Evolutionary conservation across 2,797 vertebrate species (phyloP).

Genomic region (Podargus strigoides): DNA sequence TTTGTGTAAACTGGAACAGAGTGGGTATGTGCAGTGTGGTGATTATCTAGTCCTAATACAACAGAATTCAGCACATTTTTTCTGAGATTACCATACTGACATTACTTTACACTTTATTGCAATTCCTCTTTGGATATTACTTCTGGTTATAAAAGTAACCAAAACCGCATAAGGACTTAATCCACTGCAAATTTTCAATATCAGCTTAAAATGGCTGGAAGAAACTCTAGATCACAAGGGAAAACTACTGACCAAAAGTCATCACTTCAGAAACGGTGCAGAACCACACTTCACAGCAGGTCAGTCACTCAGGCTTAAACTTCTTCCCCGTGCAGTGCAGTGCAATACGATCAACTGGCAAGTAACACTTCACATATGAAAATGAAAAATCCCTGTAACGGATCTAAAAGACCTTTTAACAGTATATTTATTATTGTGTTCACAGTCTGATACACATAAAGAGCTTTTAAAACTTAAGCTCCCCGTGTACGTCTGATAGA

Average conservation of each 20-base stretch:
- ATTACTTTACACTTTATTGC: not conserved
- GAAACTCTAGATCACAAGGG: rapidly evolving
- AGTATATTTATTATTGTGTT: rapidly evolving
- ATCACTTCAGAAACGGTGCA: not conserved
- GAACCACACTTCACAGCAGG: not conserved
- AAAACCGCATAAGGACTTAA: not conserved
- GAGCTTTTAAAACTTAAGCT: not conserved
- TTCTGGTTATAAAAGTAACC: not conserved
- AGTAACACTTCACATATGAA: rapidly evolving
- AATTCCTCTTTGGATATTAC: not conserved
- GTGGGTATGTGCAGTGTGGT: not conserved
- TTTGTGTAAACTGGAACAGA: not conserved
- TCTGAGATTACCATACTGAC: not conserved
- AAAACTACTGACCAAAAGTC: not conserved
- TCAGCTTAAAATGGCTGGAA: not conserved
- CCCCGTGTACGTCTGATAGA: too few species aligned
- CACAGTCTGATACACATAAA: rapidly evolving
- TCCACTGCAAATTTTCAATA: not conserved
- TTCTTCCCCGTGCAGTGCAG: rapidly evolving
- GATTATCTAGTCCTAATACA: not conserved
- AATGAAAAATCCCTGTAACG: not conserved
- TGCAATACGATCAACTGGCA: not conserved
- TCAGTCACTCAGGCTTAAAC: not conserved
- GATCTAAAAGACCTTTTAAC: not conserved
- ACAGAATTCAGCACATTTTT: not conserved